These are phyloP conservation scores for Drosophila recens DNA, from an alignment of 2,888 invertebrate species.

Conservation along the genomic window DNA sequence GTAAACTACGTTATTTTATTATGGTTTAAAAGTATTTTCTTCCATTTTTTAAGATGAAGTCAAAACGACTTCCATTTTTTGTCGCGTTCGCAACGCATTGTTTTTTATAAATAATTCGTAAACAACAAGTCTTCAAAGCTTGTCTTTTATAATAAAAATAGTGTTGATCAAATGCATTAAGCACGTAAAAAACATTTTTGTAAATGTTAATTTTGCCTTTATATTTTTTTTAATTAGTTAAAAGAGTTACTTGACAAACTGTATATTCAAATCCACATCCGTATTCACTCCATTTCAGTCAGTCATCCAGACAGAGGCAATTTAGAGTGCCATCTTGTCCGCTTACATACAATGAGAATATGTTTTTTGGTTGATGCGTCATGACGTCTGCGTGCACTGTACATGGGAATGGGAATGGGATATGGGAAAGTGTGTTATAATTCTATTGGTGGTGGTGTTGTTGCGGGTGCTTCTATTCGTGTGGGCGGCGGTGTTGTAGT, in stretches of 20 bases:
- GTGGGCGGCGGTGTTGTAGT: background rate
- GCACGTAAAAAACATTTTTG: too few species aligned
- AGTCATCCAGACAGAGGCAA: slow-evolving; percentile 26
- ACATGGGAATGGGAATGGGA: background rate
- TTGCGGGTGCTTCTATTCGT: slow-evolving; percentile 1
- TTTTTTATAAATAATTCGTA: too few species aligned
- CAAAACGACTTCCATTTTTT: too few species aligned
- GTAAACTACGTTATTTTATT: too few species aligned
- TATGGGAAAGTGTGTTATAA: background rate
- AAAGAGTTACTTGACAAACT: background rate
- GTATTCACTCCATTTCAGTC: slow-evolving; percentile 2
- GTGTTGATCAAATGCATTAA: too few species aligned
- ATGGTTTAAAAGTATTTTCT: too few species aligned
- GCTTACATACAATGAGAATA: slow-evolving; percentile 6
- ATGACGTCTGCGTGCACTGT: slow-evolving; percentile 53
- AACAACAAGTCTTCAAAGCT: too few species aligned
- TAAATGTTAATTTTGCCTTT: too few species aligned
- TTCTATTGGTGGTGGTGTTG: background rate
- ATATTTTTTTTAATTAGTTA: background rate
- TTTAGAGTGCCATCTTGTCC: slow-evolving; percentile 51
- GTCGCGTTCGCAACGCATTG: too few species aligned
- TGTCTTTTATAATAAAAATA: too few species aligned
- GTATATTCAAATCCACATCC: background rate
- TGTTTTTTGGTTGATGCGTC: slow-evolving; percentile 50
- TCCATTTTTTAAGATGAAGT: too few species aligned